phyloP scores from a whole-genome alignment of 2,113 vertebrate species.

The Rattus rattus region DNA sequence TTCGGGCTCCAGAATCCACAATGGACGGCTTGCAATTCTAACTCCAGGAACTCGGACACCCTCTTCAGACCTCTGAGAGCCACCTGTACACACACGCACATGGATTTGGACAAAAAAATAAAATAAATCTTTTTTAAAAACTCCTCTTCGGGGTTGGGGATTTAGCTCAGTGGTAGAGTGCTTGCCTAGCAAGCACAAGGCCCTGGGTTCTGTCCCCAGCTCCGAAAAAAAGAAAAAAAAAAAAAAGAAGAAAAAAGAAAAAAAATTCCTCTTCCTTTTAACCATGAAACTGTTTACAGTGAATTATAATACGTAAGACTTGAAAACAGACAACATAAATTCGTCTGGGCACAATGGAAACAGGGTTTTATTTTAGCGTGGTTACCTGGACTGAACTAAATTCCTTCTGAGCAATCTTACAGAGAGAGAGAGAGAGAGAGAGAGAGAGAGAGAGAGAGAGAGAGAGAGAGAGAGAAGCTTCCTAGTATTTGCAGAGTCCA shows the following conservation, averaged over 20 bases:
- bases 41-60: background rate
- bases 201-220: no score
- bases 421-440: background rate
- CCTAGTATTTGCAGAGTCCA: background rate
- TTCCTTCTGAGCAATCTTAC: conserved; percentile 49
- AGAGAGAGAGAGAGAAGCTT: background rate
- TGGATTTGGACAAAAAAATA: background rate
- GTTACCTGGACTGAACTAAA: conserved; percentile 1
- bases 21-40: background rate
- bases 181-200: no score
- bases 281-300: background rate
- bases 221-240: background rate
- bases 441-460: no score
- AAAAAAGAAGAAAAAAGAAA: no score
- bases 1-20: background rate
- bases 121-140: background rate
- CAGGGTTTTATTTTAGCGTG: background rate
- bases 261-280: background rate
- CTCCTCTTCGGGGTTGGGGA: no score
- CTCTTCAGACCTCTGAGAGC: background rate
- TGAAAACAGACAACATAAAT: conserved; percentile 22
- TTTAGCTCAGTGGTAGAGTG: no score
- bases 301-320: background rate
- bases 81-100: background rate
- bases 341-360: background rate